A percentile compares a stretch with the other conserved stretches of the same genome.
Conservation (phyloP, 2,888 invertebrate species). For the Ditula angustiorana region DNA sequence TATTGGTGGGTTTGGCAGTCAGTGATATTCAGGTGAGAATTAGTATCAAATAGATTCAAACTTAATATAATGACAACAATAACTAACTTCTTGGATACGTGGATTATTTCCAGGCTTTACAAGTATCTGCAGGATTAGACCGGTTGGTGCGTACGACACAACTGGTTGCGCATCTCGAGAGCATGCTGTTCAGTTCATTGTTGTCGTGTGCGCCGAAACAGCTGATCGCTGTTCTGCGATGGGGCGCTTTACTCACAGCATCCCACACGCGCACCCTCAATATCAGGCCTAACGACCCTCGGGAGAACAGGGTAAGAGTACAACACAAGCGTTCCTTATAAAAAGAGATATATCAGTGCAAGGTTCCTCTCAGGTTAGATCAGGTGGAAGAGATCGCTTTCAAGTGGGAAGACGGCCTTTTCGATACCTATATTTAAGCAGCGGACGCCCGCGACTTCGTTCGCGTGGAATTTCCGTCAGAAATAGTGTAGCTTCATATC, state of each 20-base stretch:
- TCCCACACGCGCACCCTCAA: slow-evolving; percentile 90
- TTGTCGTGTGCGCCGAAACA: slow-evolving; percentile 88
- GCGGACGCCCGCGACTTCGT: too few relatives aligned
- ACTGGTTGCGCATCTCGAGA: slow-evolving; percentile 92
- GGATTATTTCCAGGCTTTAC: slow-evolving; percentile 85
- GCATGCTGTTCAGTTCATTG: slow-evolving; percentile 92
- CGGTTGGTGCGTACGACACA: slow-evolving; percentile 93
- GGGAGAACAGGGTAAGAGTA: slow-evolving; percentile 88
- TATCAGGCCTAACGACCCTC: slow-evolving; percentile 92
- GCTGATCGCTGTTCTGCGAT: slow-evolving; percentile 88
- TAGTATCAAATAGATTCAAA: too few relatives aligned
- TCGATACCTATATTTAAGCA: too few relatives aligned
- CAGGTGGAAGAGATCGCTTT: too few relatives aligned
- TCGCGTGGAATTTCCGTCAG: too few relatives aligned
- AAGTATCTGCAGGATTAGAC: slow-evolving; percentile 92
- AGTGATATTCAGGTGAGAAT: slow-evolving; percentile 89
- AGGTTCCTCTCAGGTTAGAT: too few relatives aligned
- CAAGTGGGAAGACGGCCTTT: too few relatives aligned
- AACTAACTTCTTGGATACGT: not conserved
- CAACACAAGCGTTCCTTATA: not conserved
- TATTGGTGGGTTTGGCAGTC: slow-evolving; percentile 94
- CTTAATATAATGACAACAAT: not conserved
- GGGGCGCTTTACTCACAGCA: slow-evolving; percentile 90
- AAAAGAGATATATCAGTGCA: not conserved
- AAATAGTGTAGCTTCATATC: too few relatives aligned